Percentiles rank a stretch among this genome's conserved stretches.
phyloP scores from a whole-genome alignment of 2,113 vertebrate species.

The Callithrix jacchus region DNA sequence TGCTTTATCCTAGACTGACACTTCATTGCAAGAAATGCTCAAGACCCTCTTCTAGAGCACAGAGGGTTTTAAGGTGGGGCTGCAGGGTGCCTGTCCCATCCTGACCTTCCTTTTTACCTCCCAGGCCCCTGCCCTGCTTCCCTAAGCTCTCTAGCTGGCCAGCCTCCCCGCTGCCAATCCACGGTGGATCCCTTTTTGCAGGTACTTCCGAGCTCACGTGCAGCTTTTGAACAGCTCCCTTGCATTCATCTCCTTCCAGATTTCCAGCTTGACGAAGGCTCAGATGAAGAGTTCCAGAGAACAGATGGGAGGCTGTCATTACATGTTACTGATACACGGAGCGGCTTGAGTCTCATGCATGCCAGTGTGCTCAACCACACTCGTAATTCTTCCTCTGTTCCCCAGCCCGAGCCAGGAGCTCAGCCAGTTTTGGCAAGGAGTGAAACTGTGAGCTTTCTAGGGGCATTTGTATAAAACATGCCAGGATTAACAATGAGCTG shows the following conservation, averaged over 20 bases:
- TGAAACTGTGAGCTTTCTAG: constrained; percentile 67
- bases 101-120: neutral
- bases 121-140: neutral
- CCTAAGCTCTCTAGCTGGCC: neutral
- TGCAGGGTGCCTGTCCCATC: neutral
- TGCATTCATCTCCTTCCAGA: constrained; percentile 63
- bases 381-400: constrained; percentile 75
- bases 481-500: constrained; percentile 48
- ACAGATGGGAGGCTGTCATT: constrained; percentile 79
- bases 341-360: constrained; percentile 43
- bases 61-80: neutral
- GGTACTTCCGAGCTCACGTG: neutral
- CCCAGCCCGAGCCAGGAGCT: constrained; percentile 64
- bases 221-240: neutral
- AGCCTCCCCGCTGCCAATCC: neutral
- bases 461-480: constrained; percentile 71
- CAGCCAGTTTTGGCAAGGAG: constrained; percentile 71
- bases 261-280: constrained; percentile 58
- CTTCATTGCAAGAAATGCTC: neutral
- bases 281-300: constrained; percentile 67
- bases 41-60: neutral
- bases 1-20: neutral
- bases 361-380: constrained; percentile 60
- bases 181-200: neutral
- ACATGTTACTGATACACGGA: constrained; percentile 69